These are phyloP conservation scores for Micromys minutus DNA, from an alignment of 2,113 vertebrate genomes.

Conservation along the genomic window DNA sequence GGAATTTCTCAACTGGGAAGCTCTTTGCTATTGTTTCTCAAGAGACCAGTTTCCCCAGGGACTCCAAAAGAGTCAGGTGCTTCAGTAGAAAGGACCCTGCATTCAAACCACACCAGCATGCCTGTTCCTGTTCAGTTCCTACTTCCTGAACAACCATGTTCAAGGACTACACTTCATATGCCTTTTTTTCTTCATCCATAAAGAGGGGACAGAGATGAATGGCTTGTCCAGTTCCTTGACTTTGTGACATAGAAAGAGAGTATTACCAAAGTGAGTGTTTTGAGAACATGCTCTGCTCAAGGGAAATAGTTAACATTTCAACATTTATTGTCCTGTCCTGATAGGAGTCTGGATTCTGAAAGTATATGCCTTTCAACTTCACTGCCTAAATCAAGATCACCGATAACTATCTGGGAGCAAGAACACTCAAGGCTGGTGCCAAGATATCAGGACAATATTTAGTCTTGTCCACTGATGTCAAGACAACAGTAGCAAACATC, in stretches of 20 bases:
- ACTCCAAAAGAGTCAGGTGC: not conserved
- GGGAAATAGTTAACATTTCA: conserved; percentile 6
- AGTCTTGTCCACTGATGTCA: not conserved
- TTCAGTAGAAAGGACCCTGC: not conserved
- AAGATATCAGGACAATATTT: conserved; percentile 9
- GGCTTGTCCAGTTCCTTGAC: not conserved
- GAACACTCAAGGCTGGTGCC: not conserved
- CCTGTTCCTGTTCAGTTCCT: not conserved
- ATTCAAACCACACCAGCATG: not conserved
- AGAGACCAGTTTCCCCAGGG: not conserved
- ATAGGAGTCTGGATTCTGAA: not conserved
- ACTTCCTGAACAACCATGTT: not conserved
- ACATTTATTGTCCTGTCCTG: not conserved
- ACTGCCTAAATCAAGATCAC: not conserved
- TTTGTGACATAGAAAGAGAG: not conserved
- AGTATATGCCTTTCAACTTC: not conserved
- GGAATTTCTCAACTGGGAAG: not conserved
- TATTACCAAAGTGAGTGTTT: not conserved
- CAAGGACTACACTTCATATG: not conserved
- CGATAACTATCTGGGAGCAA: not conserved
- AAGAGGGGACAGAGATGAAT: not conserved
- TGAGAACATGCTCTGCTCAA: not conserved
- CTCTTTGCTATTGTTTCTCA: not conserved
- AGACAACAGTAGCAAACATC: not conserved
- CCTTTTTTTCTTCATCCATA: not conserved